Percentiles rank a stretch among this genome's conserved stretches.
These are phyloP conservation scores for Chrysopilus asiliformis DNA, from an alignment of 2,888 invertebrate genomes.

Conservation along the genomic window DNA sequence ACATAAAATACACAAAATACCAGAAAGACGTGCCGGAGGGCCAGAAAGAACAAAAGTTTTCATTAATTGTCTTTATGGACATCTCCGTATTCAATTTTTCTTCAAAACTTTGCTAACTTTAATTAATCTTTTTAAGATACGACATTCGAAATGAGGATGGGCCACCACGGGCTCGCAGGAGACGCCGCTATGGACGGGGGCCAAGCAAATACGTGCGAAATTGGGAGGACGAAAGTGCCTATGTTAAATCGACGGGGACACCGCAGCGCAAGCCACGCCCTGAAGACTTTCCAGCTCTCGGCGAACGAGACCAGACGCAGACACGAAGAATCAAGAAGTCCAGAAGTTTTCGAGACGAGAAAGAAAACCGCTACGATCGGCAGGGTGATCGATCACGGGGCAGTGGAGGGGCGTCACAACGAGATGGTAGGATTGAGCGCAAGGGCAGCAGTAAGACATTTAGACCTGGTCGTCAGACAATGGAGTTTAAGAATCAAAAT, in stretches of 20 bases:
- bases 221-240: constrained; percentile 89
- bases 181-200: constrained; percentile 78
- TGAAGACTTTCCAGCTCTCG: constrained; percentile 44
- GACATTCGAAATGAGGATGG: constrained; percentile 89
- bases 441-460: constrained; percentile 18
- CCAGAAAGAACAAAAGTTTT: too few species aligned
- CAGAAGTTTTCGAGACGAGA: constrained; percentile 22
- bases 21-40: too few species aligned
- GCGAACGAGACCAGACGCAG: constrained; percentile 22
- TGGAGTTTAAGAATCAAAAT: constrained; percentile 29
- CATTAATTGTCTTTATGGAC: too few species aligned
- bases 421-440: constrained; percentile 14
- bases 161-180: constrained; percentile 73
- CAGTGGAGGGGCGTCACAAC: constrained; percentile 10
- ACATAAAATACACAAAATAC: too few species aligned
- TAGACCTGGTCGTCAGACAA: constrained; percentile 17
- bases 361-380: constrained; percentile 29
- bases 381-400: constrained; percentile 11
- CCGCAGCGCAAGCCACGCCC: constrained; percentile 37
- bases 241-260: constrained; percentile 42
- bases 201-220: constrained; percentile 85
- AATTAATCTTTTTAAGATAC: constrained; percentile 40
- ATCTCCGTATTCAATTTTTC: too few species aligned
- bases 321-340: constrained; percentile 20
- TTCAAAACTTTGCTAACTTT: too few species aligned